phyloP scores from a whole-genome alignment of 30 jellyfish, hydroid and myxozoan genomes.

The Aurelia coerulea region DNA sequence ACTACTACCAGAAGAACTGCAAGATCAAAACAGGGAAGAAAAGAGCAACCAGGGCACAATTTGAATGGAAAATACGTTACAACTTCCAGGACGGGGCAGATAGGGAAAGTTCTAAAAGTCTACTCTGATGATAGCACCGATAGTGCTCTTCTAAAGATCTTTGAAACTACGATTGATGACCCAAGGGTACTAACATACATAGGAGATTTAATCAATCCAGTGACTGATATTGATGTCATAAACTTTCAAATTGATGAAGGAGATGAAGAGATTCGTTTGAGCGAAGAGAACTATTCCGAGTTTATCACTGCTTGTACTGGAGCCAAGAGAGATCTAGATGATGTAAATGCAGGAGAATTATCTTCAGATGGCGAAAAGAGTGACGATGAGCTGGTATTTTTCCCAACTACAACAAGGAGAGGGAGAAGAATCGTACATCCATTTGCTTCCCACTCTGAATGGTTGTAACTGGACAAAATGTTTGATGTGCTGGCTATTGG shows the following conservation, averaged over 20 bases:
- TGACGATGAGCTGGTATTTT: too few relatives aligned
- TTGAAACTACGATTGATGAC: conserved; percentile 23
- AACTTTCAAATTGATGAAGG: conserved; percentile 25
- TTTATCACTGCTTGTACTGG: background rate
- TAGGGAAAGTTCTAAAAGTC: conserved; percentile 11
- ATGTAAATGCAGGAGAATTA: too few relatives aligned
- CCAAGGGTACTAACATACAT: conserved; percentile 16
- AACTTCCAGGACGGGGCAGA: conserved; percentile 28
- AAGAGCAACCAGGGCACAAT: conserved; percentile 26
- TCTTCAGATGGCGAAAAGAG: too few relatives aligned
- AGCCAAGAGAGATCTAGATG: too few relatives aligned
- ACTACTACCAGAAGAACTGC: too few relatives aligned
- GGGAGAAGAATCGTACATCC: conserved; percentile 27
- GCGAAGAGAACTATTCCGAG: conserved; percentile 17
- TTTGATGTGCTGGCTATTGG: conserved; percentile 24
- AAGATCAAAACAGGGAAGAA: background rate
- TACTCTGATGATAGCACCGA: background rate
- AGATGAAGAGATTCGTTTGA: conserved; percentile 17
- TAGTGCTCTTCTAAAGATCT: conserved; percentile 23
- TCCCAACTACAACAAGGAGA: conserved; percentile 12
- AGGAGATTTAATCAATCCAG: conserved; percentile 27
- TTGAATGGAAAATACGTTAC: conserved; percentile 17
- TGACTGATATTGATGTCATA: conserved; percentile 15
- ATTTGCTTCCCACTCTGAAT: conserved; percentile 25
- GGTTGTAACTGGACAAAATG: conserved; percentile 33